phyloP scores from a whole-genome alignment of 2,797 vertebrate genomes.

The Xerus rutilus region DNA sequence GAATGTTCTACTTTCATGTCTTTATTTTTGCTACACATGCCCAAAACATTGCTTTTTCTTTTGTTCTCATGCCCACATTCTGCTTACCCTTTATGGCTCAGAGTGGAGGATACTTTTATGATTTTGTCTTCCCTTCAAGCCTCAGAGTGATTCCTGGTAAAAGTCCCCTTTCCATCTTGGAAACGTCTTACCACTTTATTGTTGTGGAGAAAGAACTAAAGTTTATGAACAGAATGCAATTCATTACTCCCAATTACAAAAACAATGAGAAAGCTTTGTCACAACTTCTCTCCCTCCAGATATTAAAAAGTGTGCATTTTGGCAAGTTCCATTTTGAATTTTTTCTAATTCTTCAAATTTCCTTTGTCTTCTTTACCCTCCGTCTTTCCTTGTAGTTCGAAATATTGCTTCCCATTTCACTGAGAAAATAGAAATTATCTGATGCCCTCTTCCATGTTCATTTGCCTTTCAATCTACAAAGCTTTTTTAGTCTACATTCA shows the following conservation, averaged over 20 bases:
- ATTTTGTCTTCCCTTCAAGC: neutral
- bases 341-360: neutral
- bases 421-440: neutral
- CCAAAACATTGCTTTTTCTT: neutral
- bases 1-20: neutral
- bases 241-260: neutral
- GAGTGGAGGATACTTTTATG: neutral
- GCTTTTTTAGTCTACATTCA: neutral
- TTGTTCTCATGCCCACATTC: neutral
- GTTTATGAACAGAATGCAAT: neutral
- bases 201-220: neutral
- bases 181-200: neutral
- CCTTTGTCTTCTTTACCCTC: neutral
- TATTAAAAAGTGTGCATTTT: neutral
- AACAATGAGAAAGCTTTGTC: neutral
- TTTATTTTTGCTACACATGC: neutral
- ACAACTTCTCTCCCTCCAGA: neutral
- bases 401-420: neutral
- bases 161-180: neutral
- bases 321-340: neutral
- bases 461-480: neutral
- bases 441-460: accelerated
- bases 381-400: neutral
- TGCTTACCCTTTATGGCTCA: neutral
- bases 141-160: neutral